phyloP scores from a whole-genome alignment of 2,113 vertebrate species.

The Charina bottae region DNA sequence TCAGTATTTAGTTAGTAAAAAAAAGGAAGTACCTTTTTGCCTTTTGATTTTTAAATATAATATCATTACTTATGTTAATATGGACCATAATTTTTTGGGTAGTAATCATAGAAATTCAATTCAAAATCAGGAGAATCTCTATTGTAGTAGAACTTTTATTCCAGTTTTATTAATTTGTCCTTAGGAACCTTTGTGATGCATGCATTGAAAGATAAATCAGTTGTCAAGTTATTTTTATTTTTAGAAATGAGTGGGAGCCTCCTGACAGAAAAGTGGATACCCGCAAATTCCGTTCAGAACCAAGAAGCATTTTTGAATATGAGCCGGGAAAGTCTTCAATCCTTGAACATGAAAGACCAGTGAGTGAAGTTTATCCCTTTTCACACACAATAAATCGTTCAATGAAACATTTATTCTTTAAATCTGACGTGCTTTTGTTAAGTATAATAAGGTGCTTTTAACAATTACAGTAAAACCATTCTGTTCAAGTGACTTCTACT shows the following conservation, averaged over 20 bases:
- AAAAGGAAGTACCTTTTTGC: not conserved
- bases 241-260: constrained; percentile 95
- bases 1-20: not conserved
- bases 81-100: not conserved
- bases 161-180: not conserved
- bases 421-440: not conserved
- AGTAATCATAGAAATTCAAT: not conserved
- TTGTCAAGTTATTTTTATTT: constrained; percentile 24
- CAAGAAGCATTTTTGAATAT: constrained; percentile 98
- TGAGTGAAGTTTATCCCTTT: constrained; percentile 70
- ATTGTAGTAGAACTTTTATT: not conserved
- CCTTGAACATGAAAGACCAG: constrained; percentile 93
- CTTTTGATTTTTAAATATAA: not conserved
- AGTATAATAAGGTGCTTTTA: not conserved
- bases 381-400: not conserved
- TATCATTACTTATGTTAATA: not conserved
- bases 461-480: not conserved
- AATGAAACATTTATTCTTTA: not conserved
- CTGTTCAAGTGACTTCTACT: not conserved
- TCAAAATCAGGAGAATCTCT: not conserved
- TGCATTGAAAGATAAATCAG: not conserved
- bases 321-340: constrained; percentile 98
- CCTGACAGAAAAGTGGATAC: constrained; percentile 97
- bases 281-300: constrained; percentile 94
- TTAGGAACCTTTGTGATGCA: not conserved